A percentile compares a stretch with the other conserved stretches of the same genome.
These are phyloP conservation scores for Drosophila yakuba DNA, from an alignment of 1,140 invertebrate species.

Conservation along the genomic window DNA sequence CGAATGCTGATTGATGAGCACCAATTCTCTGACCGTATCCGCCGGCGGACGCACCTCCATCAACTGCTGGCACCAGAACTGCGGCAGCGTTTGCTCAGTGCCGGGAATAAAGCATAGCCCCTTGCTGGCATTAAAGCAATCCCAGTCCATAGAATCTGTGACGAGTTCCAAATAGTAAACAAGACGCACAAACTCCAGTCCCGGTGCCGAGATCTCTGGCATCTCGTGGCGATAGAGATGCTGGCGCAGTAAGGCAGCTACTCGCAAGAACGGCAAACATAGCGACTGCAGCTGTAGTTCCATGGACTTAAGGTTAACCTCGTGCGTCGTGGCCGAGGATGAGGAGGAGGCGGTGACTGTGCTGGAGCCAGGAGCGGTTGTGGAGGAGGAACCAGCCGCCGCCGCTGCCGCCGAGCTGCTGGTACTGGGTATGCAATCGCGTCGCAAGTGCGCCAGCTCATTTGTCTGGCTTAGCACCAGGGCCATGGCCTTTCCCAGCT, in stretches of 20 bases:
- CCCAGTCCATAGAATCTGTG: conserved; percentile 88
- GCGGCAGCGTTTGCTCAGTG: conserved; percentile 85
- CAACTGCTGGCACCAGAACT: conserved; percentile 89
- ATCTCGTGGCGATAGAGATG: conserved; percentile 94
- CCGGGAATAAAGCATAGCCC: conserved; percentile 87
- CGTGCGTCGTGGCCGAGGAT: conserved; percentile 7
- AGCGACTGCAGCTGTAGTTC: conserved; percentile 89
- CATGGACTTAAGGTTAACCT: conserved; percentile 85
- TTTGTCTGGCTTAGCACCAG: conserved; percentile 76
- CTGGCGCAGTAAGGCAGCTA: conserved; percentile 92
- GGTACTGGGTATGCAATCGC: conserved; percentile 79
- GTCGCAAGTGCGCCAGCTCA: conserved; percentile 69
- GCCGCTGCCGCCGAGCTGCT: conserved; percentile 39
- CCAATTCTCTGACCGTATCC: conserved; percentile 87
- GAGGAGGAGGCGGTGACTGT: conserved; percentile 15
- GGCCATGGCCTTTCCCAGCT: conserved; percentile 80
- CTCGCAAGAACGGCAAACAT: conserved; percentile 93
- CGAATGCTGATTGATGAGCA: conserved; percentile 89
- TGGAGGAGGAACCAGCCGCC: not conserved
- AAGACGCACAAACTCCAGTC: conserved; percentile 90
- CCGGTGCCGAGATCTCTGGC: conserved; percentile 88
- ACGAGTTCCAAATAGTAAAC: conserved; percentile 91
- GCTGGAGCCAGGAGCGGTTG: not conserved
- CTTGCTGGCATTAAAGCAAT: conserved; percentile 88
- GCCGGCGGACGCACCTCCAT: conserved; percentile 85